These are phyloP conservation scores for Fregata magnificens DNA, from an alignment of 2,113 vertebrate genomes.

Conservation along the genomic window DNA sequence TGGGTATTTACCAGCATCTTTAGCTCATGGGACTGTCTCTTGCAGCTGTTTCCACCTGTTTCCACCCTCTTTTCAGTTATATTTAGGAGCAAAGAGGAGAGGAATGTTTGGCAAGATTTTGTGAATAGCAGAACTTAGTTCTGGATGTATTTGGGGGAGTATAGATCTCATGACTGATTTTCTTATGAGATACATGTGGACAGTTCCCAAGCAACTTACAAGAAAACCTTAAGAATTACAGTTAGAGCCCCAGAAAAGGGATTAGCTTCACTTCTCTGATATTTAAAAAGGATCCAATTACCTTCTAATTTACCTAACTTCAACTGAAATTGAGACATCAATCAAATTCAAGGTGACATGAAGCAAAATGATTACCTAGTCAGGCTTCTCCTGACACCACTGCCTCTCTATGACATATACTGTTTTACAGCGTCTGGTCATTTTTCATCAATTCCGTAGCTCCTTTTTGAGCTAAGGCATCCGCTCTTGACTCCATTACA, in stretches of 20 bases:
- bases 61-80: background rate
- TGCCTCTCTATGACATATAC: background rate
- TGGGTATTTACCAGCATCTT: background rate
- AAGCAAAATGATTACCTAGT: background rate
- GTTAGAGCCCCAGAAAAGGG: background rate
- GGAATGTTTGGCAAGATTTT: background rate
- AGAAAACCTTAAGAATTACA: background rate
- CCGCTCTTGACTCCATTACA: background rate
- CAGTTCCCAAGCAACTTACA: background rate
- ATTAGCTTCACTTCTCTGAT: background rate
- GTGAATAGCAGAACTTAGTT: background rate
- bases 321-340: background rate
- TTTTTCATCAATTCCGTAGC: background rate
- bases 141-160: background rate
- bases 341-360: background rate
- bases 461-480: background rate
- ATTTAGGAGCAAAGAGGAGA: background rate
- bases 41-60: background rate
- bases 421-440: background rate
- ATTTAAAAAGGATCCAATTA: background rate
- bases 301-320: background rate
- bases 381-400: background rate
- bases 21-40: background rate
- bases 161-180: background rate
- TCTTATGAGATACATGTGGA: background rate